These are phyloP conservation scores for Keiferia lycopersicella DNA, from an alignment of 2,888 invertebrate genomes.

Conservation along the genomic window DNA sequence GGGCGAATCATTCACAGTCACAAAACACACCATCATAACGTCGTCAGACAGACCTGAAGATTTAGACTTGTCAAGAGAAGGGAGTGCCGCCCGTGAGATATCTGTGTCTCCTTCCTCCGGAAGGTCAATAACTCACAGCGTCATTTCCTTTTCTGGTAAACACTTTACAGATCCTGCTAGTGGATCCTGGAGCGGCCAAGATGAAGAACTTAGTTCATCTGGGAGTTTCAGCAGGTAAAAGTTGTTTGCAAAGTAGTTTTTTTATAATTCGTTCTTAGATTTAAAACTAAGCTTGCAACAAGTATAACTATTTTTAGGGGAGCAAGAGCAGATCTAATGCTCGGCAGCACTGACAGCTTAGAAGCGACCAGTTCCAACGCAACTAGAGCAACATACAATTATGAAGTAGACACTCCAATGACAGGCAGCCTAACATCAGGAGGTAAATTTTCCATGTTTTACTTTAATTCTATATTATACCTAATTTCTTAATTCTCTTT, in stretches of 20 bases:
- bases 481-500: too few species aligned
- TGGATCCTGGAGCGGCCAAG: constrained; percentile 79
- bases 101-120: constrained; percentile 74
- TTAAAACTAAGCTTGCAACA: neutral
- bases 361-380: constrained; percentile 90
- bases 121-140: constrained; percentile 75
- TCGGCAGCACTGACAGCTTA: constrained; percentile 86
- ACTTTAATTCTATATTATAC: too few species aligned
- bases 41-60: constrained; percentile 70
- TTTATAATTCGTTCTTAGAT: neutral
- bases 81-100: constrained; percentile 70
- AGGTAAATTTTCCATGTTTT: constrained; percentile 52
- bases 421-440: constrained; percentile 91
- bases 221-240: constrained; percentile 77
- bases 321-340: constrained; percentile 78
- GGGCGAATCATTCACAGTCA: constrained; percentile 72
- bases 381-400: constrained; percentile 91
- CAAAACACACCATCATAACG: constrained; percentile 61
- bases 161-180: constrained; percentile 81
- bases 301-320: constrained; percentile 42
- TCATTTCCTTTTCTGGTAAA: constrained; percentile 74
- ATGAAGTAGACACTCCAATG: constrained; percentile 92
- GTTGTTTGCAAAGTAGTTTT: constrained; percentile 9
- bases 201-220: constrained; percentile 77
- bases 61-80: constrained; percentile 68